A percentile compares a stretch with the other conserved stretches of the same genome.
phyloP scores from a whole-genome alignment of 2,888 invertebrate species.

The Colostygia pectinataria region DNA sequence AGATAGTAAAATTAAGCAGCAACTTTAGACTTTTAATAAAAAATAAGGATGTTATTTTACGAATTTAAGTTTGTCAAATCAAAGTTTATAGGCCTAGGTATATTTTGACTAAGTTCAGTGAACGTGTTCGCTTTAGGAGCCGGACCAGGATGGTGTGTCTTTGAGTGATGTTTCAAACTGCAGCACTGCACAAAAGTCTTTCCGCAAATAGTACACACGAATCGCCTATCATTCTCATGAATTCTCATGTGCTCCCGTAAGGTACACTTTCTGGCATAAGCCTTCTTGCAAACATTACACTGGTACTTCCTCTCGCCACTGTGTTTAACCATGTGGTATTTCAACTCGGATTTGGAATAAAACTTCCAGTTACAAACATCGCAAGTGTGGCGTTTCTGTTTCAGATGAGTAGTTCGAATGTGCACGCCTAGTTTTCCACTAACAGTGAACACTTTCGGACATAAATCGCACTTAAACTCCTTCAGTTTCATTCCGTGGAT shows the following conservation, averaged over 20 bases:
- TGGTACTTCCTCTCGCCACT: slow-evolving; percentile 76
- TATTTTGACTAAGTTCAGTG: no score
- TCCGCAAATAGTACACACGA: no score
- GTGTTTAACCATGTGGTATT: slow-evolving; percentile 79
- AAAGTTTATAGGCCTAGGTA: no score
- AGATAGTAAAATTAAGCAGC: no score
- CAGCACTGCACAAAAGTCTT: slow-evolving; percentile 55
- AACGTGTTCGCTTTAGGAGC: no score
- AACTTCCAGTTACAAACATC: slow-evolving; percentile 80
- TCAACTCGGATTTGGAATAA: slow-evolving; percentile 79
- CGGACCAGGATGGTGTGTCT: slow-evolving; percentile 63
- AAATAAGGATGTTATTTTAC: no score
- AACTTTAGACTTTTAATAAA: no score
- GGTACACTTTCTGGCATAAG: slow-evolving; percentile 73
- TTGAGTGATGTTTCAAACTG: slow-evolving; percentile 67
- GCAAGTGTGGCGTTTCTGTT: slow-evolving; percentile 70
- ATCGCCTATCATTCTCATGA: slow-evolving; percentile 52
- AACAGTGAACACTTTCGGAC: slow-evolving; percentile 64
- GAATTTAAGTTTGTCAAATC: no score
- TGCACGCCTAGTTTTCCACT: slow-evolving; percentile 70
- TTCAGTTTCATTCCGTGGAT: slow-evolving; percentile 68
- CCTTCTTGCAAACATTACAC: slow-evolving; percentile 76
- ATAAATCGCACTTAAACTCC: slow-evolving; percentile 68
- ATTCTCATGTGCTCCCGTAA: slow-evolving; percentile 72
- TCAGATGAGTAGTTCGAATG: slow-evolving; percentile 68